Conservation (phyloP, 2,888 invertebrate species). For the Catocala sponsa region DNA sequence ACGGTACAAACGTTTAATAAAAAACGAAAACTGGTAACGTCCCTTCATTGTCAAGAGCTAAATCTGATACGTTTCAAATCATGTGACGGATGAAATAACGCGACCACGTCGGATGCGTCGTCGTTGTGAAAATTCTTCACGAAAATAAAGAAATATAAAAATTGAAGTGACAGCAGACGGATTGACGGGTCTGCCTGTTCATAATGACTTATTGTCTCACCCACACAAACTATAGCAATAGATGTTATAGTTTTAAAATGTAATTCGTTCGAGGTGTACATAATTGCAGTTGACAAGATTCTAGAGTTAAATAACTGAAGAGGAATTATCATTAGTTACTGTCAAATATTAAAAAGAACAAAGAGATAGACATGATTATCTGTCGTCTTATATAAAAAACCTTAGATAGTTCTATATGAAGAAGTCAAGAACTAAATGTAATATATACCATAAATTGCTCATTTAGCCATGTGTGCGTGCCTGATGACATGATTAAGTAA, state of each 20-base stretch:
- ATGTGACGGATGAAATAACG: constrained; percentile 77
- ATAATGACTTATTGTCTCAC: constrained; percentile 63
- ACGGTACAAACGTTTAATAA: constrained; percentile 37
- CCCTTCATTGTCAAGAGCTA: constrained; percentile 60
- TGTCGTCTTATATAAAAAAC: too few species aligned
- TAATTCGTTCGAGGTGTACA: constrained; percentile 22
- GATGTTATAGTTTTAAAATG: constrained; percentile 15
- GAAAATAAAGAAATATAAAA: constrained; percentile 55
- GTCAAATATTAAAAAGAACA: background rate
- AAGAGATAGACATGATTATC: too few species aligned
- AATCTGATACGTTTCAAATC: constrained; percentile 77
- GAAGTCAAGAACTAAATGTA: too few species aligned
- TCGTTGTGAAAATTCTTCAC: constrained; percentile 45
- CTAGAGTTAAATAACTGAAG: background rate
- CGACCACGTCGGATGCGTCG: constrained; percentile 59
- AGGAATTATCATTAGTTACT: background rate
- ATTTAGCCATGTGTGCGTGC: too few species aligned
- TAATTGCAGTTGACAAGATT: constrained; percentile 19
- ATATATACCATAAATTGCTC: too few species aligned
- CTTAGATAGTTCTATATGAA: too few species aligned
- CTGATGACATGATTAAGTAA: too few species aligned
- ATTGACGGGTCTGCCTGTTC: constrained; percentile 56
- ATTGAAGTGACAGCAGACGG: constrained; percentile 51
- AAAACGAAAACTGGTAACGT: constrained; percentile 39
- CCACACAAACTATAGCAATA: constrained; percentile 44